These are phyloP conservation scores for Euschistus heros DNA, from an alignment of 1,140 invertebrate species.

Conservation along the genomic window DNA sequence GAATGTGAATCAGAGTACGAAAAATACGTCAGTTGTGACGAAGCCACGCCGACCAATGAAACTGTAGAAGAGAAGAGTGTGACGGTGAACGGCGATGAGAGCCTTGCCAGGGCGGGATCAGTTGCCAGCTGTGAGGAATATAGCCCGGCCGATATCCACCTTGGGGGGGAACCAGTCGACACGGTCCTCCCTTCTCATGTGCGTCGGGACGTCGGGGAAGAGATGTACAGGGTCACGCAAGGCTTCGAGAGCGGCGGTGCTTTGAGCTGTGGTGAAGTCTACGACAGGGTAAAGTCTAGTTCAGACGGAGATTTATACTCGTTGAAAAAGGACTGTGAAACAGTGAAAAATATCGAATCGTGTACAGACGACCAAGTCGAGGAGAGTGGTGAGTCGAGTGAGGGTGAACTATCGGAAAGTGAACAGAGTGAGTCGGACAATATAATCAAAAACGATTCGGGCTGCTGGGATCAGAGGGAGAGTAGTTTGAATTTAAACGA, in stretches of 20 bases:
- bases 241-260: background rate
- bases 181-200: background rate
- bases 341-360: background rate
- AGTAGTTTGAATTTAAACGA: background rate
- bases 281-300: background rate
- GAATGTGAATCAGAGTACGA: background rate
- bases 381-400: background rate
- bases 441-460: background rate
- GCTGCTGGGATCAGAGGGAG: constrained; percentile 4
- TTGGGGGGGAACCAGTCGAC: background rate
- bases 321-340: background rate
- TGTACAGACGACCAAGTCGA: background rate
- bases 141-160: constrained; percentile 3
- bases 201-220: background rate
- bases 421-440: constrained; percentile 1
- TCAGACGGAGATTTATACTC: background rate
- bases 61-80: constrained; percentile 12
- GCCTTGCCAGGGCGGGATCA: constrained; percentile 7
- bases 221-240: background rate
- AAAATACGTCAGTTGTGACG: constrained; percentile 5
- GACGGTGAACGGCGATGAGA: background rate
- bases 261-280: background rate
- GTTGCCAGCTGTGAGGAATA: constrained; percentile 14
- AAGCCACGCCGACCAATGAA: background rate
- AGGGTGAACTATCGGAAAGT: background rate